Percentiles rank a stretch among this genome's conserved stretches.
Conservation (phyloP, 2,888 invertebrate species). For the Cephus runcator region DNA sequence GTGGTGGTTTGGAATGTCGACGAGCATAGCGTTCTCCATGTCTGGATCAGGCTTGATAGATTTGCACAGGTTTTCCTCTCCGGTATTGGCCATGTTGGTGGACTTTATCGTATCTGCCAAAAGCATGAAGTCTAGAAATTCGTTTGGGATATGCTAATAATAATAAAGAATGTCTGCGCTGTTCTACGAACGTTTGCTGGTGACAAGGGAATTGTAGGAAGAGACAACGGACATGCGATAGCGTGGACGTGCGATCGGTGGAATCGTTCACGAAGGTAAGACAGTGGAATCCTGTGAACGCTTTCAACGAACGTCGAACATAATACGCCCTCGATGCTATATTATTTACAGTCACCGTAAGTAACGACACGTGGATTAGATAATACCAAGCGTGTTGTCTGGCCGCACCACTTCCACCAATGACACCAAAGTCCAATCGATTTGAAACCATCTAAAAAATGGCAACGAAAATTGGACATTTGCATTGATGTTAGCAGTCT, state of each 20-base stretch:
- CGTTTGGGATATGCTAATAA: background rate
- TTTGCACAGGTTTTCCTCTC: background rate
- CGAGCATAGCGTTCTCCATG: background rate
- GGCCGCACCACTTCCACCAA: conserved; percentile 63
- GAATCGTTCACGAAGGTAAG: background rate
- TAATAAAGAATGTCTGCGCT: background rate
- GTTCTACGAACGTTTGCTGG: background rate
- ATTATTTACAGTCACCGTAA: background rate
- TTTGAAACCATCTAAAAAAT: conserved; percentile 49
- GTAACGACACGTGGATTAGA: conserved; percentile 12
- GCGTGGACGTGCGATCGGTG: background rate
- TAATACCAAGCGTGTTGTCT: conserved; percentile 47
- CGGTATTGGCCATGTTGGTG: background rate
- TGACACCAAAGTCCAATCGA: conserved; percentile 63
- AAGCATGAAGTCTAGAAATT: background rate
- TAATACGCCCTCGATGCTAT: background rate
- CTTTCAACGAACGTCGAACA: background rate
- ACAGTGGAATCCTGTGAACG: background rate
- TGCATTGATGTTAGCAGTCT: conserved; percentile 63
- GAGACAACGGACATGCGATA: background rate
- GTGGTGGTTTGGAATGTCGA: background rate
- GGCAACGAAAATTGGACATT: conserved; percentile 63
- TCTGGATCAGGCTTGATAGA: background rate
- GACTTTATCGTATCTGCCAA: background rate
- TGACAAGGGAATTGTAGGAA: background rate